Conservation (phyloP, 2,113 vertebrate species). For the Rhagologus leucostigma region DNA sequence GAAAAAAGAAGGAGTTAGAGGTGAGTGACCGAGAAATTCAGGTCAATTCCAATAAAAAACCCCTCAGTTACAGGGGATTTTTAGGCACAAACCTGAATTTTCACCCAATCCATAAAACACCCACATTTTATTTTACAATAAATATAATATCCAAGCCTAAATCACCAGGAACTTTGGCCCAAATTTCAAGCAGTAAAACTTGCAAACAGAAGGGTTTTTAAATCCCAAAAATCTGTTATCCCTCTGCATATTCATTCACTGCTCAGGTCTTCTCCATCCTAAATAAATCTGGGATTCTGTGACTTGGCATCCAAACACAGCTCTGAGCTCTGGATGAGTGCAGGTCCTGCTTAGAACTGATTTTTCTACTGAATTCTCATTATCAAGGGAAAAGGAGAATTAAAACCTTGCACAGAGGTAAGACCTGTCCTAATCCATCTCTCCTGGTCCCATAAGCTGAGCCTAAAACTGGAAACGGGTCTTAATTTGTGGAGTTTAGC, state of each 20-base stretch:
- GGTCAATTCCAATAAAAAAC: neutral
- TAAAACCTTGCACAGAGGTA: neutral
- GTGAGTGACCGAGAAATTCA: neutral
- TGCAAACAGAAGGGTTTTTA: neutral
- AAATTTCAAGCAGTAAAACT: neutral
- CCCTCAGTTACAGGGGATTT: neutral
- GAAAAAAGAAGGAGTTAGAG: neutral
- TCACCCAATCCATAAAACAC: neutral
- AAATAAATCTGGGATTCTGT: no score
- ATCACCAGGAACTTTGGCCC: neutral
- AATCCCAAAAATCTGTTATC: neutral
- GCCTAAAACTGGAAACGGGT: neutral
- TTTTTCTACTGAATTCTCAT: neutral
- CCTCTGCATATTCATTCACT: neutral
- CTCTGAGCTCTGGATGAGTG: neutral
- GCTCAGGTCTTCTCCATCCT: neutral
- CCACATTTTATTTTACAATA: neutral
- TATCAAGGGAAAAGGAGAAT: neutral
- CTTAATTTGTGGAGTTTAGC: neutral
- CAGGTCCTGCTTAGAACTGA: neutral
- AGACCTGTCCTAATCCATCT: neutral
- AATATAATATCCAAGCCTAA: neutral
- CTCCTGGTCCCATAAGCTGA: neutral
- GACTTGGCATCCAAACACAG: neutral
- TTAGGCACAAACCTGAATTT: neutral